A percentile compares a stretch with the other conserved stretches of the same genome.
Evolutionary conservation across 2,113 vertebrate species (phyloP).

Genomic region (Tachycineta bicolor): DNA sequence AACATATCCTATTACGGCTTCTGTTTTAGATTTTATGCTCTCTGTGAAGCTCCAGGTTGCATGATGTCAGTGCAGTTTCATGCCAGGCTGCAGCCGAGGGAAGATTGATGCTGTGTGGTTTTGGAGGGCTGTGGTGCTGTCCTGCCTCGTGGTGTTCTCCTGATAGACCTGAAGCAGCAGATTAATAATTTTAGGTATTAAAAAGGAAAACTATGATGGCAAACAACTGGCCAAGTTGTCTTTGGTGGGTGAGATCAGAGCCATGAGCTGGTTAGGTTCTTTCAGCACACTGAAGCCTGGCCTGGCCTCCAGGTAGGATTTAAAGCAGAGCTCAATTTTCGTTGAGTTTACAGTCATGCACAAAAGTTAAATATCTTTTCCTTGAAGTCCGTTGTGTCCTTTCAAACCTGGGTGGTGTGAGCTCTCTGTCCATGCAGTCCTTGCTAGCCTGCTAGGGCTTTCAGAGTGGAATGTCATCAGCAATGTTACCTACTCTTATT

Average conservation of each 20-base stretch:
- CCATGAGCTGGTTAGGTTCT: not conserved
- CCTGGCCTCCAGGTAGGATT: not conserved
- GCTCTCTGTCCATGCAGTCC: not conserved
- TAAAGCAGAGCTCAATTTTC: not conserved
- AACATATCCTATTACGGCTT: not conserved
- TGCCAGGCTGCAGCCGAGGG: not conserved
- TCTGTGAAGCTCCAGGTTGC: not conserved
- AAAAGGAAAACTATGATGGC: not conserved
- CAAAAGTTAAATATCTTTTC: not conserved
- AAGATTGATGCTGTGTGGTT: not conserved
- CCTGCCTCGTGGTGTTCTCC: not conserved
- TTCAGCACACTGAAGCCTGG: not conserved
- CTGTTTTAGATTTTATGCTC: conserved; percentile 18
- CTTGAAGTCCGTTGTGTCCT: not conserved
- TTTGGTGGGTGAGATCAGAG: not conserved
- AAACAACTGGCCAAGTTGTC: not conserved
- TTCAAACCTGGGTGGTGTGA: not conserved
- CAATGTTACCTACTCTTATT: not conserved
- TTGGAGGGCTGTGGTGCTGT: not conserved
- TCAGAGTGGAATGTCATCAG: not conserved
- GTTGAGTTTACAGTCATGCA: not conserved
- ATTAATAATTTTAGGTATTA: not conserved
- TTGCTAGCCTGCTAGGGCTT: not conserved
- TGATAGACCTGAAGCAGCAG: not conserved
- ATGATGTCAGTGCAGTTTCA: not conserved